Evolutionary conservation across 2,888 invertebrate genomes (phyloP), one percentile per base, ranked within the genome.

Genomic region (Sphaeridia pumilis): DNA sequence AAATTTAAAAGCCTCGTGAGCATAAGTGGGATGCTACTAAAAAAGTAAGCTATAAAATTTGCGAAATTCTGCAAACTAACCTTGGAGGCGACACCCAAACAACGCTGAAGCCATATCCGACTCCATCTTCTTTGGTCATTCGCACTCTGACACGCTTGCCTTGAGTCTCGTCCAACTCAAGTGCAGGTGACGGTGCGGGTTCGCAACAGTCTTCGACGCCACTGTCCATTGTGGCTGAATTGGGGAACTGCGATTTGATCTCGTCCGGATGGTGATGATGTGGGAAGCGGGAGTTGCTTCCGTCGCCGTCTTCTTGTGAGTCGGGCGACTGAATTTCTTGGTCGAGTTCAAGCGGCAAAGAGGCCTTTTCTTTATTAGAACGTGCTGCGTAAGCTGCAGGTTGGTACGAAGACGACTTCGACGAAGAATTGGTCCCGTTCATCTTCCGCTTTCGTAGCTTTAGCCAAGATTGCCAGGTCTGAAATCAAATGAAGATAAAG

Each of bases 141-240:
- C 49, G 54, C 25, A 63, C 59, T 7, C 42, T n/a, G 20, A 59
- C 53, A 34, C 63, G 47, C 31, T 46, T 53, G 20, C 60, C 60
- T 48, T 51, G 49, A 25, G 52, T 56, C n/a, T 61, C 61, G 49
- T 61, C 60, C 50, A 59, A 48, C n/a, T 59, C 59, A 14, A 59
- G 50, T 43, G 55, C 49, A 36, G 59, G 59, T 36, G 53, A 50
- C n/a, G 49, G 46, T 2, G 49, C 20, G n/a, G 57, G 60, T 28
- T 51, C 55, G 51, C 63, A 61, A 47, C 64, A 64, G 38, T 64
- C 64, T 47, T 64, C 64, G 7, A 64, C 64, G 1, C 64, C 64
- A 28, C 58, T 58, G 52, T 64, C 64, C 64, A 64, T 64, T 2
- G 64, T 64, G 5, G 59, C 55, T 1, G 61, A 61, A 43, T 58